Conservation (phyloP, 92 coral and sea anemone genomes). For the Porites lobata region DNA sequence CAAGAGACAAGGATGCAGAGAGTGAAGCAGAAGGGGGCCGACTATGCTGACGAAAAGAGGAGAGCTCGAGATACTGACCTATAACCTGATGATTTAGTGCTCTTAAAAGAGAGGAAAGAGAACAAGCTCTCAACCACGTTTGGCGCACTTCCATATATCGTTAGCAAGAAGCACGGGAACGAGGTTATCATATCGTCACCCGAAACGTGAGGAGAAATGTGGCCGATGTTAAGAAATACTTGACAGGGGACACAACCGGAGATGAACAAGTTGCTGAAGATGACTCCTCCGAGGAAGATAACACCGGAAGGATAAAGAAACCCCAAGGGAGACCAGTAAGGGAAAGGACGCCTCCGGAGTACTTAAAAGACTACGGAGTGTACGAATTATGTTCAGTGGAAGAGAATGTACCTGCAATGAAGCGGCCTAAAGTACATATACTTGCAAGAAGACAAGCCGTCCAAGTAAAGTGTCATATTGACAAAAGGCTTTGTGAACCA, state of each 20-base stretch:
- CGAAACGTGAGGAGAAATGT: background rate
- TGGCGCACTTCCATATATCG: background rate
- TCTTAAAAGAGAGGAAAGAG: constrained; percentile 40
- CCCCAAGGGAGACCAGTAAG: too few relatives aligned
- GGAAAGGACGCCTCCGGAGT: too few relatives aligned
- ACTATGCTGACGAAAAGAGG: constrained; percentile 38
- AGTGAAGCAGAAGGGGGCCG: constrained; percentile 44
- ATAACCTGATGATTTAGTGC: constrained; percentile 30
- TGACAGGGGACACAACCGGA: background rate
- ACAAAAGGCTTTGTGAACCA: too few relatives aligned
- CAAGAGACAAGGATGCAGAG: constrained; percentile 39
- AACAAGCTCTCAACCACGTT: constrained; percentile 47
- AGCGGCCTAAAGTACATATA: too few relatives aligned
- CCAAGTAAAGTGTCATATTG: too few relatives aligned
- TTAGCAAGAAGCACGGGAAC: background rate
- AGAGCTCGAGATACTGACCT: constrained; percentile 28
- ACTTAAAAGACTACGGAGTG: too few relatives aligned
- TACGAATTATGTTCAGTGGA: too few relatives aligned
- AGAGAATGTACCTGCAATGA: too few relatives aligned
- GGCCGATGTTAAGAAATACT: background rate
- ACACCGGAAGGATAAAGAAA: too few relatives aligned
- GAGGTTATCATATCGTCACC: background rate
- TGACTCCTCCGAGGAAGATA: too few relatives aligned
- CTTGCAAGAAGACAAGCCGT: too few relatives aligned
- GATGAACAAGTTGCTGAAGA: background rate